Conservation (phyloP, 2,888 invertebrate species). For the Zeuzera pyrina region DNA sequence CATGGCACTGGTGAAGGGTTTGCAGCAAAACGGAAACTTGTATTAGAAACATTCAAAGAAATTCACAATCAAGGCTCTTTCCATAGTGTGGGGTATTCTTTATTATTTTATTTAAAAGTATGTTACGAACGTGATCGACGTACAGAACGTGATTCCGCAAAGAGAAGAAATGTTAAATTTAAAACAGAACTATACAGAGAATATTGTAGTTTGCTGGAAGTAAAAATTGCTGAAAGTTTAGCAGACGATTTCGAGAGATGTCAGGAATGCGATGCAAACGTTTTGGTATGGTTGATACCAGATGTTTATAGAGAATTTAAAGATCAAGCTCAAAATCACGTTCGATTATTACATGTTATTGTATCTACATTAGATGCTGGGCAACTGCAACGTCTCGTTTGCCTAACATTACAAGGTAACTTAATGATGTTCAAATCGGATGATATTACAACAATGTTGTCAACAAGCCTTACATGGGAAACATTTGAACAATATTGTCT, state of each 20-base stretch:
- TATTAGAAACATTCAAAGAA: slow-evolving; percentile 86
- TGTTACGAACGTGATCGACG: slow-evolving; percentile 70
- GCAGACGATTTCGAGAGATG: slow-evolving; percentile 89
- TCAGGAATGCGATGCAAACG: slow-evolving; percentile 89
- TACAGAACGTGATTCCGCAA: slow-evolving; percentile 60
- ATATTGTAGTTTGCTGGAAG: slow-evolving; percentile 86
- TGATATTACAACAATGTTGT: slow-evolving; percentile 81
- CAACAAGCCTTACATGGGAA: slow-evolving; percentile 94
- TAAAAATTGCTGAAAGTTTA: slow-evolving; percentile 81
- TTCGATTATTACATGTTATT: slow-evolving; percentile 89
- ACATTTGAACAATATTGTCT: slow-evolving; percentile 97
- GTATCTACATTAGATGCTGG: slow-evolving; percentile 92
- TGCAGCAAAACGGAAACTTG: slow-evolving; percentile 83
- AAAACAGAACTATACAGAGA: slow-evolving; percentile 91
- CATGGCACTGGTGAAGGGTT: slow-evolving; percentile 75
- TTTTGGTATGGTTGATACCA: slow-evolving; percentile 94
- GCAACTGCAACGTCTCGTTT: slow-evolving; percentile 92
- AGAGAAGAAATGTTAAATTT: slow-evolving; percentile 76
- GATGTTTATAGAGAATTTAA: slow-evolving; percentile 94
- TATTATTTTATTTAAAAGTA: slow-evolving; percentile 92
- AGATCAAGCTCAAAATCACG: slow-evolving; percentile 88
- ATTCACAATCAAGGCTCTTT: slow-evolving; percentile 78
- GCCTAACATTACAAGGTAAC: slow-evolving; percentile 91
- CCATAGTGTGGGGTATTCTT: slow-evolving; percentile 85
- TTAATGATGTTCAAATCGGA: slow-evolving; percentile 87